A percentile compares a stretch with the other conserved stretches of the same genome.
phyloP scores from a whole-genome alignment of 2,888 invertebrate genomes.

The Drepanosiphum platanoidis region DNA sequence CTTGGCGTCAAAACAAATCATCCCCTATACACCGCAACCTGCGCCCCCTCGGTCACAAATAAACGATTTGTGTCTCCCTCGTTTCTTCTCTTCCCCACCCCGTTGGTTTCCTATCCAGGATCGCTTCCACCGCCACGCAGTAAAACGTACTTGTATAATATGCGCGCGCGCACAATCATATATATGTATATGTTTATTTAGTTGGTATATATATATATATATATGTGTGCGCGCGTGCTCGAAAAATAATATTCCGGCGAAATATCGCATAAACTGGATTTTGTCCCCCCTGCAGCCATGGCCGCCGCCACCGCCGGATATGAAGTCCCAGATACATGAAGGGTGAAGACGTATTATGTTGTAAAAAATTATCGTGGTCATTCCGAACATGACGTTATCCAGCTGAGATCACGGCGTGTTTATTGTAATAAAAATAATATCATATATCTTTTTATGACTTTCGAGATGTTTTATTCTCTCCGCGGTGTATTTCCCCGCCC shows the following conservation, averaged over 20 bases:
- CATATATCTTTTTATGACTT: constrained; percentile 61
- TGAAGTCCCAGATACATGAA: constrained; percentile 48
- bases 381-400: constrained; percentile 58
- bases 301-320: constrained; percentile 34
- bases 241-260: constrained; percentile 36
- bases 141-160: neutral
- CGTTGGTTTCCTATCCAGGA: neutral
- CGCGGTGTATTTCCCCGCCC: neutral
- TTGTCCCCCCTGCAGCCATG: constrained; percentile 13
- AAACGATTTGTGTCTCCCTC: constrained; percentile 59
- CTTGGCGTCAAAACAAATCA: constrained; percentile 61
- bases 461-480: constrained; percentile 52
- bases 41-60: constrained; percentile 36
- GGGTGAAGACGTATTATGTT: constrained; percentile 62
- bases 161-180: neutral
- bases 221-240: neutral
- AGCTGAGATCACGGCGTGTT: constrained; percentile 61
- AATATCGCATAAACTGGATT: constrained; percentile 54
- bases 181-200: neutral
- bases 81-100: neutral
- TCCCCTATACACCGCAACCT: constrained; percentile 39
- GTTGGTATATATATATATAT: neutral
- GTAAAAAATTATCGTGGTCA: constrained; percentile 61
- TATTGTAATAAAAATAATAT: constrained; percentile 62
- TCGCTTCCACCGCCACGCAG: neutral